Percentiles rank a stretch among this genome's conserved stretches.
phyloP scores from a whole-genome alignment of 2,797 vertebrate genomes.

The Syngnathus acus region DNA sequence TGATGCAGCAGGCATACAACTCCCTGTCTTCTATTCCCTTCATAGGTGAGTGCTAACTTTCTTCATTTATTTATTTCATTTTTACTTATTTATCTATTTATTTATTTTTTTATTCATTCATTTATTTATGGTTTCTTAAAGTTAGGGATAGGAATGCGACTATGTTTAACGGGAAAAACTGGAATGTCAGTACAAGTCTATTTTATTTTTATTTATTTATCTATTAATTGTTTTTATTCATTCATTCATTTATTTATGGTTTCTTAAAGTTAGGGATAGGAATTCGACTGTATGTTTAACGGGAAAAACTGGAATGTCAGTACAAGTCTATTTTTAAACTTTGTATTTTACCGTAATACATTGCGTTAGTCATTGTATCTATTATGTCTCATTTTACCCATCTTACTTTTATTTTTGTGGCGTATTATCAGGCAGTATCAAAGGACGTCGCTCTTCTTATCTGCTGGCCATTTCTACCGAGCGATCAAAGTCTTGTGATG shows the following conservation, averaged over 20 bases:
- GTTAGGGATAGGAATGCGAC: too few species aligned
- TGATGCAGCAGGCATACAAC: constrained; percentile 77
- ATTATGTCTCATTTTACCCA: neutral
- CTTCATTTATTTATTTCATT: neutral
- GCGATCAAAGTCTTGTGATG: constrained; percentile 94
- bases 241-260: too few species aligned
- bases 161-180: too few species aligned
- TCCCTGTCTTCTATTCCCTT: constrained; percentile 90
- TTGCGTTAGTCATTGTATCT: neutral
- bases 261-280: neutral
- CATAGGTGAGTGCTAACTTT: constrained; percentile 78
- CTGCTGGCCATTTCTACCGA: constrained; percentile 89
- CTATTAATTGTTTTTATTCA: too few species aligned
- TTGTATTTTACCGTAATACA: neutral
- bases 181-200: too few species aligned
- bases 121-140: too few species aligned
- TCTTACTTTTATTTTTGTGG: neutral
- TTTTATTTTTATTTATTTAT: neutral
- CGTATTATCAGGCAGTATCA: constrained; percentile 76
- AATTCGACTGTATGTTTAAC: neutral
- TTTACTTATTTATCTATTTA: too few species aligned
- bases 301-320: neutral
- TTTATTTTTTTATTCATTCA: too few species aligned
- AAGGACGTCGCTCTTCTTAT: constrained; percentile 89
- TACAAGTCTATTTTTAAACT: neutral